phyloP scores from a whole-genome alignment of 2,888 invertebrate species.

The Macropis europaea region DNA sequence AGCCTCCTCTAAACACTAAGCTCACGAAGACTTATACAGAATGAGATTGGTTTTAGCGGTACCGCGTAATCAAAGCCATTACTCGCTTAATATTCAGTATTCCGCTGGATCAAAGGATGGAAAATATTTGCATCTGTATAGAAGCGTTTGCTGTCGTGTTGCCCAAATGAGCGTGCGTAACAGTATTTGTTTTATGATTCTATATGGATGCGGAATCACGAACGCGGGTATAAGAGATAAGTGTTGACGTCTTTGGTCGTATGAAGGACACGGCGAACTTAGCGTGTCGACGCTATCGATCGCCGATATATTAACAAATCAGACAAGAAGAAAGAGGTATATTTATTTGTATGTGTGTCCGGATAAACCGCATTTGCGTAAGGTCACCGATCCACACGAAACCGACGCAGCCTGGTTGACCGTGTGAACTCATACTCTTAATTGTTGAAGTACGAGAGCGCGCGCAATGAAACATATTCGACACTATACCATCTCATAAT shows the following conservation, averaged over 20 bases:
- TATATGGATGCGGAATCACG: slow-evolving; percentile 18
- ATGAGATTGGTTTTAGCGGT: background rate
- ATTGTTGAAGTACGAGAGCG: slow-evolving; percentile 29
- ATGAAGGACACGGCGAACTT: background rate
- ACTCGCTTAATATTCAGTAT: slow-evolving; percentile 53
- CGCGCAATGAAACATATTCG: slow-evolving; percentile 40
- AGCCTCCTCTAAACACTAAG: slow-evolving; percentile 6
- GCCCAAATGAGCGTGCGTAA: background rate
- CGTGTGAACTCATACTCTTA: slow-evolving; percentile 24
- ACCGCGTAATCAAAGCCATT: slow-evolving; percentile 15
- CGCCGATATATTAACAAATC: slow-evolving; percentile 19
- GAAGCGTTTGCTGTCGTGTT: slow-evolving; percentile 16
- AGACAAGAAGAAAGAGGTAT: slow-evolving; percentile 34
- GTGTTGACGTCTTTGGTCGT: slow-evolving; percentile 13
- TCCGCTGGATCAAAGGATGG: slow-evolving; percentile 14
- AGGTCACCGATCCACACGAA: slow-evolving; percentile 12
- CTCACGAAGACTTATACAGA: background rate
- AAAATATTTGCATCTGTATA: slow-evolving; percentile 17
- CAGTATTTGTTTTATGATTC: slow-evolving; percentile 38
- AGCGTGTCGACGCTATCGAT: slow-evolving; percentile 26
- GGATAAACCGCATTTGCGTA: slow-evolving; percentile 19
- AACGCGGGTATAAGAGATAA: slow-evolving; percentile 22
- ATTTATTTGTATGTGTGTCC: slow-evolving; percentile 45
- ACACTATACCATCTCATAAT: slow-evolving; percentile 47
- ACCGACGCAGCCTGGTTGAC: slow-evolving; percentile 28